Evolutionary conservation across 2,888 invertebrate genomes (phyloP).

Genomic region (Balanococcus diminutus): DNA sequence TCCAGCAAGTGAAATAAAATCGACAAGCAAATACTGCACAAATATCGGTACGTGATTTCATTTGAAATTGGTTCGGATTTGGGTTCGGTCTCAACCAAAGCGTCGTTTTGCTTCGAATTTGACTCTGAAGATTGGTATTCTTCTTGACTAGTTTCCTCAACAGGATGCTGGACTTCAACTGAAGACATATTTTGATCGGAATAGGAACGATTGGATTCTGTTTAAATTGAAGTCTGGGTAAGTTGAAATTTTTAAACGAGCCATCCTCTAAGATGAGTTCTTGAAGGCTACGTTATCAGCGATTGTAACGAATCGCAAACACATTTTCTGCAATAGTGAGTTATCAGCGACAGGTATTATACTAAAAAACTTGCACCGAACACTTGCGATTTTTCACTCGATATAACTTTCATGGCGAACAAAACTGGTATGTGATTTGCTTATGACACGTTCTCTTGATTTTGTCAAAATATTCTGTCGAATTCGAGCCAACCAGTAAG

Average conservation of each 20-base stretch:
- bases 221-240: background rate
- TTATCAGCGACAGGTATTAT: no score
- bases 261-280: background rate
- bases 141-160: background rate
- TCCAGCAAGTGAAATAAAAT: conserved; percentile 74
- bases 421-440: no score
- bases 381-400: no score
- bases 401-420: no score
- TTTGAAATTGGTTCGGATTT: background rate
- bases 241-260: background rate
- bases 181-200: background rate
- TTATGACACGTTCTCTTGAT: no score
- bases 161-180: background rate
- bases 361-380: no score
- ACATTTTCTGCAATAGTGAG: no score
- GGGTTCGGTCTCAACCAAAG: background rate
- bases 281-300: background rate
- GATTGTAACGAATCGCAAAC: no score
- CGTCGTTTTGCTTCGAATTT: background rate
- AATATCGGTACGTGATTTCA: conserved; percentile 60
- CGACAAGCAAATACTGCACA: conserved; percentile 70
- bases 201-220: background rate
- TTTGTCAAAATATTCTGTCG: no score
- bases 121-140: background rate
- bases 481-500: no score